These are phyloP conservation scores for Mimas tiliae DNA, from an alignment of 2,888 invertebrate species.

Conservation along the genomic window DNA sequence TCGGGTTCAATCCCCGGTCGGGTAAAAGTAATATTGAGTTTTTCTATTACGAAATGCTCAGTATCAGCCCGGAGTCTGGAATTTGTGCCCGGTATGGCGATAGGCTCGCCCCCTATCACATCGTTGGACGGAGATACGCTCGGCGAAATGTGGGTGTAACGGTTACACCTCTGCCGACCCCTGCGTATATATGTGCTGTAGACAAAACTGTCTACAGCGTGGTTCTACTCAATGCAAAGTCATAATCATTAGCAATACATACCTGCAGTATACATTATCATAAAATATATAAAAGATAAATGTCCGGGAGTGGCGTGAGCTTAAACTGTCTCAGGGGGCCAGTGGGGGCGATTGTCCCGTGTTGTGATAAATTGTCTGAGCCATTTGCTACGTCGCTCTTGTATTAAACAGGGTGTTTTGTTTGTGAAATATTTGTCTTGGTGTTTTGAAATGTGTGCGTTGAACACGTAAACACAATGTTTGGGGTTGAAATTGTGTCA, in stretches of 20 bases:
- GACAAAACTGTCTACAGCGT: too few relatives aligned
- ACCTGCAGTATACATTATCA: conserved; percentile 14
- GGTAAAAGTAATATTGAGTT: too few relatives aligned
- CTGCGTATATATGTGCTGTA: too few relatives aligned
- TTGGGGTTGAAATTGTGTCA: background rate
- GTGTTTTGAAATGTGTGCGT: background rate
- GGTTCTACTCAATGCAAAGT: background rate
- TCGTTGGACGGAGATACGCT: too few relatives aligned
- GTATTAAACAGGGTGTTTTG: conserved; percentile 20
- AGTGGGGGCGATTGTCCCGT: conserved; percentile 39
- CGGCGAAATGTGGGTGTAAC: too few relatives aligned
- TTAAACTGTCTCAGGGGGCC: conserved; percentile 42
- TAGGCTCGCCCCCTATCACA: too few relatives aligned
- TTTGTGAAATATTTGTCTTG: conserved; percentile 14
- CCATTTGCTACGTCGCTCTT: conserved; percentile 37
- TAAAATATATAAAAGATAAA: conserved; percentile 28
- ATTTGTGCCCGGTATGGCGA: too few relatives aligned
- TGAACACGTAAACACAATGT: background rate
- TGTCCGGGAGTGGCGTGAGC: conserved; percentile 34
- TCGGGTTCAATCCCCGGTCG: too few relatives aligned
- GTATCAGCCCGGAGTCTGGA: too few relatives aligned
- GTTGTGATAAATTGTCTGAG: conserved; percentile 43
- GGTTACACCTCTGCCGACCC: too few relatives aligned
- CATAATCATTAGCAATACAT: conserved; percentile 4
- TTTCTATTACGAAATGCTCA: too few relatives aligned